phyloP scores from a whole-genome alignment of 2,888 invertebrate species.

The Gnatocerus cornutus region DNA sequence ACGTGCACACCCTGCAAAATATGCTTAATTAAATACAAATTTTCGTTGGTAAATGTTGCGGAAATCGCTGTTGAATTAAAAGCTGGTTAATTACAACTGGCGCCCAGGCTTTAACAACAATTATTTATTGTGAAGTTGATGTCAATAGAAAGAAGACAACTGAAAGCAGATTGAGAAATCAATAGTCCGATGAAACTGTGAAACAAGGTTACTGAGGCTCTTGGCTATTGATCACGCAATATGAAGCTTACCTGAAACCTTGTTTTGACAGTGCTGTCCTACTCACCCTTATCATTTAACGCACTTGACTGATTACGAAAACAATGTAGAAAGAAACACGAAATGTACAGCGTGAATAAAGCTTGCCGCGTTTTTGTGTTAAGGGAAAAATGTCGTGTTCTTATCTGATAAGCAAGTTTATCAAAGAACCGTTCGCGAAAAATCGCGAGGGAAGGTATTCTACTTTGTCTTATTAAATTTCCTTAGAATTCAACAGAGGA shows the following conservation, averaged over 20 bases:
- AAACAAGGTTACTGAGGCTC: slow-evolving; percentile 43
- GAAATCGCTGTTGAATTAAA: slow-evolving; percentile 34
- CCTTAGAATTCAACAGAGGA: too few relatives aligned
- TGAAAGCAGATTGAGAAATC: slow-evolving; percentile 49
- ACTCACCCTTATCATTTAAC: slow-evolving; percentile 44
- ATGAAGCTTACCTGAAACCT: slow-evolving; percentile 46
- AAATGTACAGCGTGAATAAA: slow-evolving; percentile 31
- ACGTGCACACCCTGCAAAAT: background rate
- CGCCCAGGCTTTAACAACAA: slow-evolving; percentile 21
- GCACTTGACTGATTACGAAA: slow-evolving; percentile 47
- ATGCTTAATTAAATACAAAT: slow-evolving; percentile 29
- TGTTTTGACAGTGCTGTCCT: slow-evolving; percentile 42
- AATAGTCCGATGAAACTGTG: slow-evolving; percentile 47
- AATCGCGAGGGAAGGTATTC: background rate
- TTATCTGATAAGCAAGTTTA: slow-evolving; percentile 40
- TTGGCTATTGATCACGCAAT: slow-evolving; percentile 50
- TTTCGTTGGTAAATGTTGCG: slow-evolving; percentile 25
- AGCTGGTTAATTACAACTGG: slow-evolving; percentile 25
- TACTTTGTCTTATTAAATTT: too few relatives aligned
- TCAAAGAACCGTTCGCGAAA: slow-evolving; percentile 23
- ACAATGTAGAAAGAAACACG: slow-evolving; percentile 39
- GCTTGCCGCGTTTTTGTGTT: slow-evolving; percentile 22
- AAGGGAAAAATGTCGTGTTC: slow-evolving; percentile 37
- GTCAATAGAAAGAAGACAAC: slow-evolving; percentile 39
- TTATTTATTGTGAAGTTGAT: slow-evolving; percentile 39